Base-by-base conservation (phyloP, 1,140 invertebrate genomes). In the Sarcophaga peregrina region DNA sequence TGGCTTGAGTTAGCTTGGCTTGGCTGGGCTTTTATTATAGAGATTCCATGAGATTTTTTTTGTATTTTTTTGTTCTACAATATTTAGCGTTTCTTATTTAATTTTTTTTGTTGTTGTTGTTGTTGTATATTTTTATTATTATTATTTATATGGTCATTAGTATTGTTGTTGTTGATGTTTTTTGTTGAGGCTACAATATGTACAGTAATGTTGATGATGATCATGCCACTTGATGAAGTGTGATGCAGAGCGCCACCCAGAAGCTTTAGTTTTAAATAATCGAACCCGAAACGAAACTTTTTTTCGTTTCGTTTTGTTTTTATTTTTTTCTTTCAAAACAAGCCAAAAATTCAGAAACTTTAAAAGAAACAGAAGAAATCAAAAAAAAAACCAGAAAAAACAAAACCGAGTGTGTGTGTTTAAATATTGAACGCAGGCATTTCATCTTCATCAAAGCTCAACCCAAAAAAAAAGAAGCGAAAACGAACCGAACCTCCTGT, bases 181-280 rank as follows among this genome's bases (percentile, higher is more conserved):
- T 13, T 13, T 1, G 0, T 13, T 13, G 9, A 9, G 9, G 9
- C 50, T 13, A 9, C 50, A 10, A 10, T 20, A 68, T 17, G 9
- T 68, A 68, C 62, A 68, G 62, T 68, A 68, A 68, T 68, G 62
- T 68, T 68, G 62, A 68, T 68, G 62, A 78, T 78, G 47, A 78
- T 78, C 75, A 78, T 78, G 75, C 75, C 75, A 78, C 75, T 78
- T 78, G 75, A 78, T 78, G 75, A 78, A 78, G 75, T 78, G 75
- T 78, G 75, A 78, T 52, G 75, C 48, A 78, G 75, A 78, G 75
- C 75, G 75, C 75, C 75, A 78, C 75, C 75, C 75, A 78, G 75
- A 78, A 78, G 75, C 75, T 78, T 47, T 25, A 50, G 17, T 20
- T 50, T 50, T 50, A 20, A 48, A 78, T 78, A 78, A 78, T 68